Percentiles rank a stretch among this genome's conserved stretches.
These are phyloP conservation scores for Euura saliciscinereae DNA, from an alignment of 1,140 invertebrate genomes.

Conservation along the genomic window DNA sequence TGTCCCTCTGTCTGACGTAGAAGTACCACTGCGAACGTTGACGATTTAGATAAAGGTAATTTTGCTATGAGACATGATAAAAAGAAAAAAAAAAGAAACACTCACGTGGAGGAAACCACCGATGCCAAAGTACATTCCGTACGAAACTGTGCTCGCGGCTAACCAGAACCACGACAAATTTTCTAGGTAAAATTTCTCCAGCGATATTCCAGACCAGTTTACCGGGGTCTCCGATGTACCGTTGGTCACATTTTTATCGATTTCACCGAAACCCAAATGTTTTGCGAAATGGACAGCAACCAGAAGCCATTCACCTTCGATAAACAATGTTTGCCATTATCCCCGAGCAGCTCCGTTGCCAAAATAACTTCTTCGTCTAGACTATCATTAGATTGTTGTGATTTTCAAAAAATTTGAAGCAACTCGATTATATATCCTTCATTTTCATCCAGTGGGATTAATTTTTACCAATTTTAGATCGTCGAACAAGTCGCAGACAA, in stretches of 20 bases:
- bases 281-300: conserved; percentile 65
- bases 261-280: conserved; percentile 58
- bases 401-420: conserved; percentile 17
- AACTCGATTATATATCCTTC: conserved; percentile 20
- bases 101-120: conserved; percentile 73
- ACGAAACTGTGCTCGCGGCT: conserved; percentile 59
- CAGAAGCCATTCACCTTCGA: conserved; percentile 68
- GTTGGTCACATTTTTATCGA: conserved; percentile 41
- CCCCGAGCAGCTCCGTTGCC: no score
- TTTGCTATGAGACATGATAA: background rate
- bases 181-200: conserved; percentile 50
- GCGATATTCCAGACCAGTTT: conserved; percentile 17
- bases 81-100: conserved; percentile 25
- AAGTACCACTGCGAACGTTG: conserved; percentile 69
- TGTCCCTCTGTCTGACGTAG: conserved; percentile 65
- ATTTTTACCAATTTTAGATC: no score
- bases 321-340: no score
- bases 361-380: conserved; percentile 9
- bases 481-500: no score
- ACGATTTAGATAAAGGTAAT: conserved; percentile 30
- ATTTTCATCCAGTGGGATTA: no score
- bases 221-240: conserved; percentile 31
- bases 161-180: conserved; percentile 60
- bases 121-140: conserved; percentile 64
- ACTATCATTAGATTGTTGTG: background rate